phyloP scores from a whole-genome alignment of 2,888 invertebrate genomes.

The Azorinus chamasolen region DNA sequence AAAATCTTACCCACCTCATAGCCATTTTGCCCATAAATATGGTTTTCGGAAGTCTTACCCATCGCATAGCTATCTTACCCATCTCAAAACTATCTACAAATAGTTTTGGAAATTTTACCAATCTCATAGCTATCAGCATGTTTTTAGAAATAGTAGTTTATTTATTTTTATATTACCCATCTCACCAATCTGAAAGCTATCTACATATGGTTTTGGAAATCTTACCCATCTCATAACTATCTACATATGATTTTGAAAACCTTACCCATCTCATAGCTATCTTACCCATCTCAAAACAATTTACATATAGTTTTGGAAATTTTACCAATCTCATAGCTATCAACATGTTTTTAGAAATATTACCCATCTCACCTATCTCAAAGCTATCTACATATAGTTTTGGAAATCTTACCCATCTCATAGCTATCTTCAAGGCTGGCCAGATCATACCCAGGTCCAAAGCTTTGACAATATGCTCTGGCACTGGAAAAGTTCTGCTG shows the following conservation, averaged over 20 bases:
- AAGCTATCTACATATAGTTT: background rate
- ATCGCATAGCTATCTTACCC: constrained; percentile 72
- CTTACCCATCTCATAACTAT: background rate
- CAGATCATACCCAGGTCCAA: constrained; percentile 67
- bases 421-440: constrained; percentile 72
- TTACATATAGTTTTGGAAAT: too few relatives aligned
- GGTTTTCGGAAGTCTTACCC: constrained; percentile 62
- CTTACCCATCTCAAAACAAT: too few relatives aligned
- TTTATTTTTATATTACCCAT: constrained; percentile 76
- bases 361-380: too few relatives aligned
- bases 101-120: too few relatives aligned
- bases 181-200: too few relatives aligned
- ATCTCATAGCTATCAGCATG: background rate
- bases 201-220: too few relatives aligned
- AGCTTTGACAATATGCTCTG: constrained; percentile 62
- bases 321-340: background rate
- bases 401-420: constrained; percentile 72
- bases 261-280: constrained; percentile 76
- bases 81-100: too few relatives aligned
- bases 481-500: constrained; percentile 70
- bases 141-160: constrained; percentile 69
- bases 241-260: background rate
- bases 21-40: constrained; percentile 2
- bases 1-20: background rate
- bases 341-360: background rate